Conservation (phyloP, 2,888 invertebrate genomes). For the Hermaeophaga mercurialis region DNA sequence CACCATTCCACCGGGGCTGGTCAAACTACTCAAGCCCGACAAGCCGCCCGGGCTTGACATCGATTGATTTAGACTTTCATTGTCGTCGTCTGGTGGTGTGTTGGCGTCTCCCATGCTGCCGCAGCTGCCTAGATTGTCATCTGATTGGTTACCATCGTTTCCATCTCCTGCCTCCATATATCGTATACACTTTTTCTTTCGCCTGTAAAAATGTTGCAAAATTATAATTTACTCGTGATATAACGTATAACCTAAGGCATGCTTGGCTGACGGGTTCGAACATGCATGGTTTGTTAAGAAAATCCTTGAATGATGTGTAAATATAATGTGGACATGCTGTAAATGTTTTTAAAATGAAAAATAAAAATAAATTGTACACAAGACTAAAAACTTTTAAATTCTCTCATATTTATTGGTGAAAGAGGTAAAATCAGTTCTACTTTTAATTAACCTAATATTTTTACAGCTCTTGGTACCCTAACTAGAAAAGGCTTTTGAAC, state of each 20-base stretch:
- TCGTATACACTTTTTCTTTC: constrained; percentile 96
- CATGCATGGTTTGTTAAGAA: constrained; percentile 13
- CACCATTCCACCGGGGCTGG: constrained; percentile 70
- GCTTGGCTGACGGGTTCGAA: not conserved
- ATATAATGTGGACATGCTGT: not conserved
- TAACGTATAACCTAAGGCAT: not conserved
- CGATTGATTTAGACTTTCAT: constrained; percentile 63
- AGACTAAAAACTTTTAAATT: too few species aligned
- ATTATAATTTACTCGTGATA: constrained; percentile 6
- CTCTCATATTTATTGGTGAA: too few species aligned
- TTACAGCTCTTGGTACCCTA: too few species aligned
- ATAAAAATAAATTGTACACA: too few species aligned
- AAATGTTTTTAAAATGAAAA: not conserved
- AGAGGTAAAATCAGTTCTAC: too few species aligned
- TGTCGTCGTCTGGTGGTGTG: constrained; percentile 71
- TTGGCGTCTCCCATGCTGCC: constrained; percentile 77
- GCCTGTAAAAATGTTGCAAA: constrained; percentile 64
- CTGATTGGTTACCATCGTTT: constrained; percentile 67
- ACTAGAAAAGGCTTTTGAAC: too few species aligned
- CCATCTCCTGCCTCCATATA: constrained; percentile 85
- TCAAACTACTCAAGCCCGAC: constrained; percentile 71
- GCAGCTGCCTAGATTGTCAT: constrained; percentile 79
- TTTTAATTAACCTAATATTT: too few species aligned
- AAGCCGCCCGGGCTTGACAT: constrained; percentile 67
- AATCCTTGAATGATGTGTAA: not conserved